Base-by-base conservation (phyloP, 2,888 invertebrate genomes). In the Synergus japonicus region DNA sequence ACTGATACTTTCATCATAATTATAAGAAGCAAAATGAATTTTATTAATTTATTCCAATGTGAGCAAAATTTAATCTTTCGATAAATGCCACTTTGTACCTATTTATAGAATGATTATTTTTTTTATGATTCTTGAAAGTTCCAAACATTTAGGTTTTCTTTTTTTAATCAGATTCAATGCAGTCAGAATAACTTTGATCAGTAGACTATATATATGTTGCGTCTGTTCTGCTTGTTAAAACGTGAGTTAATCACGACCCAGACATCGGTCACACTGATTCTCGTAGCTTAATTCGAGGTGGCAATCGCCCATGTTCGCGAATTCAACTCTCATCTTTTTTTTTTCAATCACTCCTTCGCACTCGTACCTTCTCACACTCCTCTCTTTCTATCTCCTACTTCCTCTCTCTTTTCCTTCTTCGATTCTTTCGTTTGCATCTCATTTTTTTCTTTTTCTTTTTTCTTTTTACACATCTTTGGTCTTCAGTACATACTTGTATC, bases 221-320 rank as follows among this genome's bases (percentile, higher is more conserved):
- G 18, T 69, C 69, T 83, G 83, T 81, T 81, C 73, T 76, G 89
- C 91, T 90, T 91, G 91, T 91, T 91, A 90, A 91, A 91, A 89
- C 90, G 89, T 89, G 87, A 91, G 90, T 91, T 91, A 91, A 91
- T 91, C 91, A 91, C 87, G 87, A 86, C 82, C 83, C 83, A 89
- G 90, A 91, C 91, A 90, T 90, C 89, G 90, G 88, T 91, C 90
- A 90, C 91, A 89, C 82, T 81, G 78, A 88, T 87, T 90, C 87
- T 89, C 87, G 85, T 87, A 86, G 86, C 88, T 91, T 90, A 90
- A 91, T 91, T 90, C 88, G 84, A 86, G 37, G 49, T 54, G 49
- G 73, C 49, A 22, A 54, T 54, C 73, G 49, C 73, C 54, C 73
- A 22, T 22, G 77, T 81, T 78, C 79, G 77, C 60, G 44, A 18